Evolutionary conservation across 2,888 invertebrate species (phyloP), one percentile per base, ranked within the genome.

Genomic region (Pelosia muscerda): DNA sequence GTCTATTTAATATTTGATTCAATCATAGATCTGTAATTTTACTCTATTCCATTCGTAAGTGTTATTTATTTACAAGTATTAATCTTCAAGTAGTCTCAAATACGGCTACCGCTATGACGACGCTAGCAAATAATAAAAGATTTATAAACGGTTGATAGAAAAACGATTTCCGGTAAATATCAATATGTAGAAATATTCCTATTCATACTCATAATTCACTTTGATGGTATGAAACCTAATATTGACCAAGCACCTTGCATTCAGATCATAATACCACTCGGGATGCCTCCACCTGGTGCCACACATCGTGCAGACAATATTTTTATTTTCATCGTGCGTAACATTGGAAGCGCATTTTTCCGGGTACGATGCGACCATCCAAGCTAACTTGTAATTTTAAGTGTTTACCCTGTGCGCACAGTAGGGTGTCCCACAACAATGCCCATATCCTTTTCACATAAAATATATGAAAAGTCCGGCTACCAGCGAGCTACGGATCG

Each of bases 381-480:
- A 78, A 86, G 85, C 90, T 87, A 86, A 89, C 90, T 93, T 94
- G 94, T 94, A 94, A 94, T 94, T 92, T 92, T 93, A 92, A 94
- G 94, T 93, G 93, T 94, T 95, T 94, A 95, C 93, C 88, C 89
- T 82, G 87, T 82, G 87, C 84, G 81, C 94, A 72, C 95, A 89
- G 93, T 94, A 84, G 94, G 94, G 84, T 76, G 93, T 85, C 93
- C 79, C 78, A 87, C 91, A 94, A 95, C 95, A 95, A 95, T 94
- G 87, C 92, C 89, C 92, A 88, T 94, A 94, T 94, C 95, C 95
- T 94, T 95, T 94, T 94, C 94, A 92, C 92, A 94, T 95, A 94
- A 95, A 94, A 94, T 94, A 94, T 93, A 93, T 93, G 93, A 92
- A 93, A 94, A 93, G 88, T 91, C 91, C 86, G 84, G 88, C 93